Evolutionary conservation across 2,797 vertebrate genomes (phyloP), one percentile per base, ranked within the genome.

Genomic region (Betta splendens): DNA sequence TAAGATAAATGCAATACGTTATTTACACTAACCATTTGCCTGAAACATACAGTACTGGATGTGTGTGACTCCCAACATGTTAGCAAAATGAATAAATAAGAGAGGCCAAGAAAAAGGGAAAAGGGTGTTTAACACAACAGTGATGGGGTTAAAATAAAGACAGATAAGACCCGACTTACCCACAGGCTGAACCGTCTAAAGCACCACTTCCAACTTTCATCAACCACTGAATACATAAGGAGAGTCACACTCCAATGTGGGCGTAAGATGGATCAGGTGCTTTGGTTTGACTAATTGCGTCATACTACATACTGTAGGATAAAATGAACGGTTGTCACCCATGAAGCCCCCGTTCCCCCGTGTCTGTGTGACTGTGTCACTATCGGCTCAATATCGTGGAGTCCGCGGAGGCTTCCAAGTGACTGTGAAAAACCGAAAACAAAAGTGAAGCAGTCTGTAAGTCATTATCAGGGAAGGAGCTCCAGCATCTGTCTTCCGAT

Each of bases 401-500:
- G 51, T 71, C 63, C 51, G 43, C 68, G 58, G 71, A 69, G 63
- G 50, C n/a, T 44, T 77, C 78, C 60, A 77, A 75, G 72, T 73
- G 77, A 69, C 54, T 63, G 70, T 72, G 61, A 79, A 84, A 66
- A 76, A 75, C 28, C 39, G 67, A 72, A 82, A 83, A 81, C 68
- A 80, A 53, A 56, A 76, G 64, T 50, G 64, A 79, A 68, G 56
- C 28, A 45, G 68, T 62, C 66, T 77, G 59, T 69, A 70, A 75
- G 31, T 81, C 77, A 79, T 80, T 79, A 87, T 86, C 74, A 67
- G 65, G 38, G 56, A 67, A 64, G 31, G 40, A 56, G 67, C 72
- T 57, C 69, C 64, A 54, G 72, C 76, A 85, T 86, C 70, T 82
- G 72, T 76, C 74, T 74, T 73, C 57, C 9, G 80, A 84, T 84